These are phyloP conservation scores for Pavo muticus DNA, from an alignment of 2,113 vertebrate genomes.

Conservation along the genomic window DNA sequence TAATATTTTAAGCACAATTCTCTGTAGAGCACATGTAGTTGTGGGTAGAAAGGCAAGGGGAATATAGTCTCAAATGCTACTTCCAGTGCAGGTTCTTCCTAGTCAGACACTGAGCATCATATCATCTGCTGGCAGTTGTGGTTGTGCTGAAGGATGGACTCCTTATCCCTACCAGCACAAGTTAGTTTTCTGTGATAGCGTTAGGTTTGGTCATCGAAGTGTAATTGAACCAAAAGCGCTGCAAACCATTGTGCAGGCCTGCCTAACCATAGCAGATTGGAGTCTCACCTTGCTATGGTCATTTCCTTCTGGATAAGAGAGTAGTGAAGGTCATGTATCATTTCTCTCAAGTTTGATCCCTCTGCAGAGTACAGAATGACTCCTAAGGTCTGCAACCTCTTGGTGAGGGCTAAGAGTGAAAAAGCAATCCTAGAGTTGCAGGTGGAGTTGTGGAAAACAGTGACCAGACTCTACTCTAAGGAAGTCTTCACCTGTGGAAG, in stretches of 20 bases:
- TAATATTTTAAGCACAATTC: neutral
- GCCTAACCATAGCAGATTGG: neutral
- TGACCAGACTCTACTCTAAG: neutral
- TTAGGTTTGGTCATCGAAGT: neutral
- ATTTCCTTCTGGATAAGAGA: neutral
- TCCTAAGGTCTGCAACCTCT: neutral
- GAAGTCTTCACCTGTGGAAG: neutral
- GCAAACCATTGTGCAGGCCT: neutral
- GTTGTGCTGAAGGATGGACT: neutral
- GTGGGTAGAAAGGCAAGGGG: neutral
- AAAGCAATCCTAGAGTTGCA: neutral
- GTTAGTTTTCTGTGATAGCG: neutral
- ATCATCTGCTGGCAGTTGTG: neutral
- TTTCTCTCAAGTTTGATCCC: neutral
- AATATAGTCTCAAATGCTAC: neutral
- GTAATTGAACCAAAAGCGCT: neutral
- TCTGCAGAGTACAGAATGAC: neutral
- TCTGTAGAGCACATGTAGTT: neutral
- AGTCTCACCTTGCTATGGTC: neutral
- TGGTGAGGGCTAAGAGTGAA: neutral
- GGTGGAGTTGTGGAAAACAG: neutral
- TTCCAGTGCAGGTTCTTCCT: neutral
- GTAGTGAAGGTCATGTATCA: neutral
- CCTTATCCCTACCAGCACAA: neutral
- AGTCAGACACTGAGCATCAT: fast-evolving